Percentiles rank a stretch among this genome's conserved stretches.
phyloP scores from a whole-genome alignment of 2,888 invertebrate genomes.

The Lithophane socia region DNA sequence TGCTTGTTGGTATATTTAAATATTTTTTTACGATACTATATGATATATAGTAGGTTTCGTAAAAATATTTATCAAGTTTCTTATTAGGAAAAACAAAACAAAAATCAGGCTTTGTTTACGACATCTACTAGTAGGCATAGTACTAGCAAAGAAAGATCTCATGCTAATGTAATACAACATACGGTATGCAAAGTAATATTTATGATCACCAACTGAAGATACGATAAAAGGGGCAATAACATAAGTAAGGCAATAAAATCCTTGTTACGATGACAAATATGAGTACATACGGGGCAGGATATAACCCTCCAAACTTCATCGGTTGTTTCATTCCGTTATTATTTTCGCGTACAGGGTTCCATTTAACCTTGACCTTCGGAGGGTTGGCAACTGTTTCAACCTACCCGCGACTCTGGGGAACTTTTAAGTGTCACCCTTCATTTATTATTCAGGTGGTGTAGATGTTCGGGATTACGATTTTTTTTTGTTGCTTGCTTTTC shows the following conservation, averaged over 20 bases:
- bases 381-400: conserved; percentile 63
- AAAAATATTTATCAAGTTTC: neutral
- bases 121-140: neutral
- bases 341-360: conserved; percentile 46
- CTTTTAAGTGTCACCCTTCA: conserved; percentile 70
- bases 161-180: conserved; percentile 21
- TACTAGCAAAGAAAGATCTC: neutral
- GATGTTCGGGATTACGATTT: conserved; percentile 51
- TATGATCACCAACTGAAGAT: conserved; percentile 51
- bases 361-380: conserved; percentile 47
- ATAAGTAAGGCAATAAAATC: conserved; percentile 62
- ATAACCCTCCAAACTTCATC: conserved; percentile 56
- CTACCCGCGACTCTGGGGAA: conserved; percentile 59
- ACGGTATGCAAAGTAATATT: conserved; percentile 47
- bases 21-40: conserved; percentile 10
- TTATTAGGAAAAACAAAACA: neutral
- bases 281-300: conserved; percentile 42
- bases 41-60: no score
- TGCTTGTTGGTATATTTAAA: conserved; percentile 25
- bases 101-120: neutral
- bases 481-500: conserved; percentile 25
- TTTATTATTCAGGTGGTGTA: conserved; percentile 66
- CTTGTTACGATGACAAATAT: conserved; percentile 64
- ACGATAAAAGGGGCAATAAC: conserved; percentile 58
- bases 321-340: conserved; percentile 52